phyloP scores from a whole-genome alignment of 2,888 invertebrate genomes.

The Lampropteryx suffumata region DNA sequence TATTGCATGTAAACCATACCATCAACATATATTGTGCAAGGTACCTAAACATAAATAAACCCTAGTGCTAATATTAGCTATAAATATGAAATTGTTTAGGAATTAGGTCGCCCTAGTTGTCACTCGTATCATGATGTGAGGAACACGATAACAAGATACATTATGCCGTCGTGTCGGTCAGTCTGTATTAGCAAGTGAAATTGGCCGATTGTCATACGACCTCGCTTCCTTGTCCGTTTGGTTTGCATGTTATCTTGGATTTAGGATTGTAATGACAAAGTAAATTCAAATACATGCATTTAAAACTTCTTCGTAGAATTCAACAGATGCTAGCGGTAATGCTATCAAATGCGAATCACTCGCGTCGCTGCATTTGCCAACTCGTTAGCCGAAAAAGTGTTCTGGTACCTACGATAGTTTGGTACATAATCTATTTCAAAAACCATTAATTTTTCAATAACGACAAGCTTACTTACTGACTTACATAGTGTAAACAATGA shows the following conservation, averaged over 20 bases:
- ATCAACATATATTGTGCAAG: too few species aligned
- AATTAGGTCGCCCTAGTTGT: slow-evolving; percentile 27
- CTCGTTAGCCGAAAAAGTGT: background rate
- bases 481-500: too few species aligned
- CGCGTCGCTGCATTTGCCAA: slow-evolving; percentile 9
- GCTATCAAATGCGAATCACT: slow-evolving; percentile 2
- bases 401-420: background rate
- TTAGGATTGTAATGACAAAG: slow-evolving; percentile 21
- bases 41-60: background rate
- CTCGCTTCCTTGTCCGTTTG: slow-evolving; percentile 42
- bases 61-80: slow-evolving; percentile 3
- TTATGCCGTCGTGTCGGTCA: slow-evolving; percentile 42
- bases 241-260: slow-evolving; percentile 29
- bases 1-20: too few species aligned
- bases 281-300: slow-evolving; percentile 3
- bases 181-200: slow-evolving; percentile 64
- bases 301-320: background rate
- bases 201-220: slow-evolving; percentile 53
- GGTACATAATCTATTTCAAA: too few species aligned
- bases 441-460: too few species aligned
- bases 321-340: slow-evolving; percentile 5
- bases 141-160: slow-evolving; percentile 44
- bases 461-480: too few species aligned
- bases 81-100: slow-evolving; percentile 15
- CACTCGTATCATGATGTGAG: slow-evolving; percentile 22